phyloP scores from a whole-genome alignment of 2,888 invertebrate genomes.

The Pammene fasciana region DNA sequence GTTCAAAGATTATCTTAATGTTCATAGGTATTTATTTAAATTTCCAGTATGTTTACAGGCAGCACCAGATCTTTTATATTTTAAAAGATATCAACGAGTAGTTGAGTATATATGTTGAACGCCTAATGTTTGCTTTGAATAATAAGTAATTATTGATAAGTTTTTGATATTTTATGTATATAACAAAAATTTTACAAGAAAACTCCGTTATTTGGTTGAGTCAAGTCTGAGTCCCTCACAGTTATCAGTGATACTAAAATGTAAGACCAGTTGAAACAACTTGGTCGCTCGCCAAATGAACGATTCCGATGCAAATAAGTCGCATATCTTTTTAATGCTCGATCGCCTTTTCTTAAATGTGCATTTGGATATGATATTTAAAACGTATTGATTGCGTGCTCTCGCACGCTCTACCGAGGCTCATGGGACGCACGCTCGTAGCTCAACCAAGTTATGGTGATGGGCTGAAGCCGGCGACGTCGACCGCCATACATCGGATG shows the following conservation, averaged over 20 bases:
- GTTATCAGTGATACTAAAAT: slow-evolving; percentile 21
- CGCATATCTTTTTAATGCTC: not conserved
- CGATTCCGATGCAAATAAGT: slow-evolving; percentile 18
- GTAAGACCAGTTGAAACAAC: slow-evolving; percentile 15
- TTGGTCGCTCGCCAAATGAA: slow-evolving; percentile 15
- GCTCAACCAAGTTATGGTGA: too few relatives aligned
- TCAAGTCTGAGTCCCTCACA: not conserved
- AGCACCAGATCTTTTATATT: too few relatives aligned
- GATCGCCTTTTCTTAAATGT: not conserved
- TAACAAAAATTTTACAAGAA: not conserved
- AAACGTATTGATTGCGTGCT: not conserved
- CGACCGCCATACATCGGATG: too few relatives aligned
- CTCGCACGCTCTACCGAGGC: not conserved
- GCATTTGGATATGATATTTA: slow-evolving; percentile 9
- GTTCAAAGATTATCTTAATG: too few relatives aligned
- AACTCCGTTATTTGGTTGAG: slow-evolving; percentile 7
- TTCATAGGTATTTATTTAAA: too few relatives aligned
- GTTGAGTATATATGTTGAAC: too few relatives aligned
- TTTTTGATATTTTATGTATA: not conserved
- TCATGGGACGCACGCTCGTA: too few relatives aligned
- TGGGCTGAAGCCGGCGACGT: too few relatives aligned
- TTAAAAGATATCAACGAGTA: too few relatives aligned
- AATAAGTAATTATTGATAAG: not conserved
- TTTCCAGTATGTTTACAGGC: too few relatives aligned
- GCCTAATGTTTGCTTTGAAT: too few relatives aligned